Evolutionary conservation across 2,113 vertebrate species (phyloP), one percentile per base, ranked within the genome.

Genomic region (Columbina picui): DNA sequence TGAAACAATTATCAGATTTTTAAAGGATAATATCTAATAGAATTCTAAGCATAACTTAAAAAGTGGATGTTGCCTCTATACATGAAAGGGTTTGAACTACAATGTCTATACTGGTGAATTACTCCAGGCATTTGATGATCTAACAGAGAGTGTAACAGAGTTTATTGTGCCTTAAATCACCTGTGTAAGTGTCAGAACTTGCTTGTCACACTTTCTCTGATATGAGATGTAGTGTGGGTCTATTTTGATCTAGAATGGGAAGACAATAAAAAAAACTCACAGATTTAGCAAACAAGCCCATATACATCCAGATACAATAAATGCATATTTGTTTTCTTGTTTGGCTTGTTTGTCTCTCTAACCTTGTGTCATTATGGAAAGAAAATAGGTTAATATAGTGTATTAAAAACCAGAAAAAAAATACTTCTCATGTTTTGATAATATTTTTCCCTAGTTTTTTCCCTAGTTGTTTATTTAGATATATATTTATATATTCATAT

Each of bases 321-420:
- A 32, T 36, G 29, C 6, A 1, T 29, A 36, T 49, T 85, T 53
- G 17, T 29, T 63, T 27, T 80, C 53, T 41, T 80, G 6, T 63
- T 36, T 71, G 25, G 11, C 36, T 56, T 74, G 26, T 69, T 85
- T 30, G 5, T 39, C 16, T 32, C 50, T 45, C 34, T 81, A 86
- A 81, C 21, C 26, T 49, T 47, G 16, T 47, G 57, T 47, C 53
- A 52, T 80, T 88, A 70, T 32, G 19, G 47, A 67, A 52, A 83
- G 49, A 36, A 82, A 68, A 3, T 34, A 61, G 0, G 0, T 27
- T 52, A 30, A 26, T 57, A 32, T 12, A 39, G 26, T 18, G 3
- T 39, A 43, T 41, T 50, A 53, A 74, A 91, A 93, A 27, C 1
- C 25, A 76, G 38, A 8, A 65, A 73, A 45, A 26, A 36, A 1